Base-by-base conservation (phyloP, 1,140 invertebrate genomes). In the Liolophura sinensis region DNA sequence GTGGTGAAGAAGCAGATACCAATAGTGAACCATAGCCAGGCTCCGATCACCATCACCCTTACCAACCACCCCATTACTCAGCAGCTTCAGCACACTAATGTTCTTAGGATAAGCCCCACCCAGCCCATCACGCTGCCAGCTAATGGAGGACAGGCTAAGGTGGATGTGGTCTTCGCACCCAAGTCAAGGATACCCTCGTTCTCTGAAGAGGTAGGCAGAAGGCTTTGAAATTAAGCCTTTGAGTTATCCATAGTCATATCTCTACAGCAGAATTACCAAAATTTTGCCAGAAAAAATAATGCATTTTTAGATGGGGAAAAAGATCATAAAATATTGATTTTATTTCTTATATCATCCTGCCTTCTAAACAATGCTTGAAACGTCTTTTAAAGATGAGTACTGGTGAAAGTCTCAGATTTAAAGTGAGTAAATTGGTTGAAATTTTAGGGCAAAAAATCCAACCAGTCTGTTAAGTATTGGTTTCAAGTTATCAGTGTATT, bases 21-120 rank as follows among this genome's bases (percentile, higher is more conserved):
- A 1, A 78, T 85, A 20, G 72, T 82, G 18, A 85, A 85, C 71
- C 78, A 79, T 63, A 84, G 80, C 67, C 79, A 77, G 24, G 78
- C 80, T n/a, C 71, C 81, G 15, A 78, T 85, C 46, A 82, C 76
- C 16, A 82, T 84, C 63, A 75, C 76, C 20, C 67, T 85, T 60
- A 73, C 75, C 7, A 68, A 81, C 54, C 78, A 75, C 1, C 82
- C 83, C 11, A 73, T 72, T 4, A 72, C 72, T 12, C 70, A 68
- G 50, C 71, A 68, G 1, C 72, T 83, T 18, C 78, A 80, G 67
- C 56, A 76, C 14, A 60, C 67, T 4, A 73, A 72, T 20, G 70
- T 78, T 6, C 52, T 85, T 18, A 70, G 69, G 11, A 69, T 82
- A 11, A 54, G 68, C 11, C 81, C 81, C 1, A 73, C 71, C 24